Conservation (phyloP, 2,113 vertebrate genomes). For the Ceuthmochares aereus region DNA sequence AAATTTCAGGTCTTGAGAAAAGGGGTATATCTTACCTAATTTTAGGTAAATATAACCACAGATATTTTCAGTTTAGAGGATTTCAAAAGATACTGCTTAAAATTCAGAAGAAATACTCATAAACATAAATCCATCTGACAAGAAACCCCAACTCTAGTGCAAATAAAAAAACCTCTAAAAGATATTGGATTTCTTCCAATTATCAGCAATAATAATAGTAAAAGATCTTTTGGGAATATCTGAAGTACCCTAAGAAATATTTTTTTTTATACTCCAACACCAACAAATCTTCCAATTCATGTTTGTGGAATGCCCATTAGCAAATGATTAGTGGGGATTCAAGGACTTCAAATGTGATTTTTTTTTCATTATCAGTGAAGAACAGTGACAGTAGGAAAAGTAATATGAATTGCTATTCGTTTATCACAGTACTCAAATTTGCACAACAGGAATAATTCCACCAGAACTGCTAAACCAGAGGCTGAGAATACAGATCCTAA, state of each 20-base stretch:
- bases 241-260: not conserved
- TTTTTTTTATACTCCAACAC: not conserved
- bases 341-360: not conserved
- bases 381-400: not conserved
- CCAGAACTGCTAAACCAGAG: not conserved
- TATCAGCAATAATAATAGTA: not conserved
- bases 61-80: not conserved
- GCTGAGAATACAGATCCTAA: not conserved
- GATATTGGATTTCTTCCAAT: not conserved
- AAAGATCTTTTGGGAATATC: not conserved
- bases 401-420: not conserved
- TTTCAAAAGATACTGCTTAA: not conserved
- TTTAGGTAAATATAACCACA: not conserved
- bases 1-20: not conserved
- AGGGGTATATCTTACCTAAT: rapidly evolving
- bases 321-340: not conserved
- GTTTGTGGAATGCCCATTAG: not conserved
- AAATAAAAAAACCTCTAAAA: not conserved
- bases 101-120: not conserved
- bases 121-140: not conserved
- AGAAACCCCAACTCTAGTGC: not conserved
- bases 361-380: not conserved
- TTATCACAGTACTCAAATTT: not conserved
- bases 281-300: not conserved
- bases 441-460: not conserved